Base-by-base conservation (phyloP, 2,797 vertebrate genomes). In the Hippoglossus hippoglossus region DNA sequence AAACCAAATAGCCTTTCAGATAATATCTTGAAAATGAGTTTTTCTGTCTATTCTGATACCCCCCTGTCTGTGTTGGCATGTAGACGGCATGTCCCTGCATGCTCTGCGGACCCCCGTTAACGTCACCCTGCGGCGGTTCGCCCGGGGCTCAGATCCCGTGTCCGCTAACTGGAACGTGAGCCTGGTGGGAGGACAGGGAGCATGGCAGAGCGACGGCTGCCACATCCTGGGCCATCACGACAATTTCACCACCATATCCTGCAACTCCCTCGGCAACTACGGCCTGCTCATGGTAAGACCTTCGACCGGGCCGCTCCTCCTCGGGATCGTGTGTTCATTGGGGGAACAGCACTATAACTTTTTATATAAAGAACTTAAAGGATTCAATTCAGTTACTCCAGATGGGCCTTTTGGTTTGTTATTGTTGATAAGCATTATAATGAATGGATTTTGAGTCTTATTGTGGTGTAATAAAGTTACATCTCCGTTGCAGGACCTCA, bases 211-310 rank as follows among this genome's bases (percentile, higher is more conserved):
- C 0, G 96, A 98, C 7, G 96, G 96, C 51, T 99, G 98, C 91
- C 94, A 82, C 67, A 96, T 98, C 63, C 92, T 98, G 63, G 91
- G 94, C 28, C 96, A 98, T 0, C 96, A 97, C 21, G 95, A 98
- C 85, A 99, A 99, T 63, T 95, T 98, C 81, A 98, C 97, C 3
- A 96, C 95, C 36, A 95, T 99, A 53, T 98, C 98, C 74, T 99
- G 98, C 87, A 92, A 93, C 86, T 95, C 96, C 13, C 95, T 99
- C 1, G 95, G 96, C 80, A 99, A 95, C 94, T 99, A 99, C 5
- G 98, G 96, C 0, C 94, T 99, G 67, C 87, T 99, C 50, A 98
- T 99, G 98, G 98, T 99, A 93, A 51, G 93, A 56, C 34, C 2
- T 21, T 21, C 52, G 59, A 11, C 10, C 2, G 13, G 11, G n/a